Base-by-base conservation (phyloP, 2,888 invertebrate genomes). In the Eubasilissa splendida region DNA sequence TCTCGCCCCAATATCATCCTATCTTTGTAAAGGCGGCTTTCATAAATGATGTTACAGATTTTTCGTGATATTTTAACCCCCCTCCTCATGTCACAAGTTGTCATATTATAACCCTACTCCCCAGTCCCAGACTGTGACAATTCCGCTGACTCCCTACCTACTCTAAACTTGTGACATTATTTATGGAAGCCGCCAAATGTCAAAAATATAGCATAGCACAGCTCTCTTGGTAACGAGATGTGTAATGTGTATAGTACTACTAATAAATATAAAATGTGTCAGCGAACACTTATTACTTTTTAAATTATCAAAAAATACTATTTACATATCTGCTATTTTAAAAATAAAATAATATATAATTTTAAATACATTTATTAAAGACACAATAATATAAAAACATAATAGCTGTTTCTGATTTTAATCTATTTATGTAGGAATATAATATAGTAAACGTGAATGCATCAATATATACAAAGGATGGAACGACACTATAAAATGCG, bases 301-400 rank as follows among this genome's bases (percentile, higher is more conserved):
- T 59, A 59, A 59, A 60, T 60, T 60, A 8, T 59, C 59, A 60
- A 60, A 22, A 22, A 22, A 22, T 22, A 22, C 22, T 22, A 22
- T 22, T 22, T 22, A 22, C 22, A 22, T 22, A 1, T 22, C 22
- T 22, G 22, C 22, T 22, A 22, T 22, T 22, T 22, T 22, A 22
- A 22, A 22, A 22, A 22, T 22, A 22, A 22, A 22, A 22, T 22
- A 22, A 68, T 14, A 68, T 5, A 7, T 10, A 68, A 12, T 68
- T 66, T 66, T 68, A 68, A 50, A 68, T 50, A 14, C 60, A 22
- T 63, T 63, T 63, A 63, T 63, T 63, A 31, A 63, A 63, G 14
- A 63, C 60, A 60, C 60, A 60, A 60, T 8, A 60, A 10, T 14
- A 22, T 10, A 60, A 22, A 11, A 14, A 12, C 14, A 60, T 12